Percentiles rank a stretch among this genome's conserved stretches.
Conservation (phyloP, 2,797 vertebrate genomes). For the Clarias laeviceps region DNA sequence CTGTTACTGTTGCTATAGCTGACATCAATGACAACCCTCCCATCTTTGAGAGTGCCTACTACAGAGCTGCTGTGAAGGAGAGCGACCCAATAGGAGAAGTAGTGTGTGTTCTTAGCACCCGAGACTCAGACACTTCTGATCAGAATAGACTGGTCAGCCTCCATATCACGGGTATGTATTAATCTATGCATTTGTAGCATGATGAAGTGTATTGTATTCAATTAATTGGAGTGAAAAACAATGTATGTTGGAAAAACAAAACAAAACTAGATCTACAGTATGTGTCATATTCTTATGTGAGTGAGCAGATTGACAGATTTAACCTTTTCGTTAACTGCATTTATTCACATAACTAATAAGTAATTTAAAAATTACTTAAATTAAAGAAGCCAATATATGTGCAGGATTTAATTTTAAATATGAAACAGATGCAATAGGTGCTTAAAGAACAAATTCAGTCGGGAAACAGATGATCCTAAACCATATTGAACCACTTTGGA, state of each 20-base stretch:
- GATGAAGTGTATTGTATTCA: neutral
- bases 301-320: neutral
- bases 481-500: neutral
- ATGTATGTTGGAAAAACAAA: neutral
- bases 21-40: conserved; percentile 96
- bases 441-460: neutral
- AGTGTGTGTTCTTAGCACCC: conserved; percentile 88
- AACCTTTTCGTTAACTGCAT: neutral
- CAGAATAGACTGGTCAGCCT: conserved; percentile 88
- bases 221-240: conserved; percentile 4
- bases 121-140: conserved; percentile 86
- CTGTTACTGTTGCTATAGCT: conserved; percentile 86
- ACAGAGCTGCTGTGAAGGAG: conserved; percentile 90
- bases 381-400: neutral
- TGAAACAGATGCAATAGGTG: neutral
- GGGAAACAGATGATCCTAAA: neutral
- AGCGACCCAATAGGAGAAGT: conserved; percentile 89
- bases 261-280: too few relatives aligned
- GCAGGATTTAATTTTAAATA: neutral
- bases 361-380: neutral
- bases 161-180: conserved; percentile 87
- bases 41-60: conserved; percentile 86
- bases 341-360: neutral
- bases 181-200: conserved; percentile 27
- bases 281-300: neutral